A percentile compares a stretch with the other conserved stretches of the same genome.
phyloP scores from a whole-genome alignment of 2,888 invertebrate species.

The Agrochola lychnidis region DNA sequence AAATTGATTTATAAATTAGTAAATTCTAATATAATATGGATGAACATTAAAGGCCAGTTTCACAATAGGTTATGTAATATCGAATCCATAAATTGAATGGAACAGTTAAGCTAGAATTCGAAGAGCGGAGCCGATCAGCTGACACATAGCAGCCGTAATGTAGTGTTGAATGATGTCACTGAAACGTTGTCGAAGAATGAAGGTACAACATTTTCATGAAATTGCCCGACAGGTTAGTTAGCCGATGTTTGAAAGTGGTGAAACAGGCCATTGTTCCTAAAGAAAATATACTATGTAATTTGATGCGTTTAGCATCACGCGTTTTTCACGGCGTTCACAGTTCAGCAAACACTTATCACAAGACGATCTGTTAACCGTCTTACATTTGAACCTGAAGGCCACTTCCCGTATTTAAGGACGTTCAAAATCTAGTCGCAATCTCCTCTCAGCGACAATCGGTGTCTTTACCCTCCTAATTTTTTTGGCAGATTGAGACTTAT shows the following conservation, averaged over 20 bases:
- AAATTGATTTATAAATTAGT: neutral
- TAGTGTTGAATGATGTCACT: neutral
- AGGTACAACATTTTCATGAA: neutral
- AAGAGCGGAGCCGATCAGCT: neutral
- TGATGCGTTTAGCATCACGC: neutral
- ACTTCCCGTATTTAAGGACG: neutral
- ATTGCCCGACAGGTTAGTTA: too few relatives aligned
- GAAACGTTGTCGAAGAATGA: neutral
- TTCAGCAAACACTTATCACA: neutral
- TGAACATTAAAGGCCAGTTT: slow-evolving; percentile 6
- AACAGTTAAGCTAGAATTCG: neutral
- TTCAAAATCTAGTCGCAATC: neutral
- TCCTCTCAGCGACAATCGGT: neutral
- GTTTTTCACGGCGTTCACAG: neutral
- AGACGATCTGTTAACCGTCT: neutral
- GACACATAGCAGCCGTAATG: neutral
- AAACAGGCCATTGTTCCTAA: neutral
- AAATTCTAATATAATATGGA: slow-evolving; percentile 15
- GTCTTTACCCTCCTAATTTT: neutral
- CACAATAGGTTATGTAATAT: neutral
- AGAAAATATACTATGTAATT: neutral
- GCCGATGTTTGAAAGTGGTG: neutral
- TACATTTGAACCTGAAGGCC: neutral
- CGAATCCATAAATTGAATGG: neutral
- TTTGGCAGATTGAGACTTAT: too few relatives aligned